Conservation (phyloP, 2,113 vertebrate species). For the Neodontobutis hainanensis region DNA sequence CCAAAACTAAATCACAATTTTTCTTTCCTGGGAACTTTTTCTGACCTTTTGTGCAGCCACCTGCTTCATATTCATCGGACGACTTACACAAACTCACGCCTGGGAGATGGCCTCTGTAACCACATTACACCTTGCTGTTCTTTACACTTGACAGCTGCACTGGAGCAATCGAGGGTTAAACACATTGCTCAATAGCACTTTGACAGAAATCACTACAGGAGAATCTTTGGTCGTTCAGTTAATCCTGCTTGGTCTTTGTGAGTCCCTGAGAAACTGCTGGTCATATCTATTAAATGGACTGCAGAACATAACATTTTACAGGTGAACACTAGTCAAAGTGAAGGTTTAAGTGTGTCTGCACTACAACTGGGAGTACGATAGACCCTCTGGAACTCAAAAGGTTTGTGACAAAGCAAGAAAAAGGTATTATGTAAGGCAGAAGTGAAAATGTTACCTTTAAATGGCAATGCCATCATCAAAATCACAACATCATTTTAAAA, state of each 20-base stretch:
- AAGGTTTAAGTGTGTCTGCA: not conserved
- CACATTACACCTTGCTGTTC: constrained; percentile 49
- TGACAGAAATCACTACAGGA: constrained; percentile 50
- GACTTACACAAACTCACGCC: constrained; percentile 50
- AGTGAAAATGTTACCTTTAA: too few relatives aligned
- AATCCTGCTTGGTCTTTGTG: constrained; percentile 11
- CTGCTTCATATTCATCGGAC: constrained; percentile 57
- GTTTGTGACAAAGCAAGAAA: not conserved
- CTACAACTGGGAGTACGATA: not conserved
- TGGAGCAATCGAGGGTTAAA: constrained; percentile 51
- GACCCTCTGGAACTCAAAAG: not conserved
- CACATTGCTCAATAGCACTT: constrained; percentile 55
- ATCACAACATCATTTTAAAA: constrained; percentile 42
- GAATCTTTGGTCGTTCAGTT: constrained; percentile 35
- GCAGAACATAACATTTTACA: constrained; percentile 1
- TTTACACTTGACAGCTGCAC: constrained; percentile 46
- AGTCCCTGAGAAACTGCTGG: constrained; percentile 14
- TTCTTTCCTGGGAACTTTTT: constrained; percentile 35
- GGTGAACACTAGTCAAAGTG: not conserved
- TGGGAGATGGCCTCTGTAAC: constrained; percentile 46
- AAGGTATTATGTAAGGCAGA: not conserved
- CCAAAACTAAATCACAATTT: constrained; percentile 33
- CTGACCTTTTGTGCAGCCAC: constrained; percentile 35
- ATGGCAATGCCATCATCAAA: constrained; percentile 2
- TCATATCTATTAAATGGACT: constrained; percentile 12